phyloP scores from a whole-genome alignment of 2,797 vertebrate genomes.

The Rhadinocentrus ornatus region DNA sequence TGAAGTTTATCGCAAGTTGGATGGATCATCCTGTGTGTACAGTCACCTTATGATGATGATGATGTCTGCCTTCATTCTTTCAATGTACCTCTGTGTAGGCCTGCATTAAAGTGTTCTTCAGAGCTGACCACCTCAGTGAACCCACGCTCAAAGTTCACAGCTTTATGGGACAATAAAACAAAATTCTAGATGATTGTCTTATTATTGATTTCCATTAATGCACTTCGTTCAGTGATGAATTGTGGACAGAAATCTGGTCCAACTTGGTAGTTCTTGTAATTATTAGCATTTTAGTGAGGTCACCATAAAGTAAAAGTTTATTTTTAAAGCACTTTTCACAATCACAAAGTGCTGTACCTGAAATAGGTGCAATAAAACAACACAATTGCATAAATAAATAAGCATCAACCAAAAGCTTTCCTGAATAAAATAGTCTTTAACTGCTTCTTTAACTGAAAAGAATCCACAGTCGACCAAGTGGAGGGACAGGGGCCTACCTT shows the following conservation, averaged over 20 bases:
- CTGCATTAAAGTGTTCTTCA: constrained; percentile 47
- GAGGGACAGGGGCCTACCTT: too few species aligned
- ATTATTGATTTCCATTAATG: constrained; percentile 30
- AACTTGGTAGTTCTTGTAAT: too few species aligned
- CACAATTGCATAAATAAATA: too few species aligned
- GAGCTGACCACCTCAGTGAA: constrained; percentile 48
- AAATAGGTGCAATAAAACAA: too few species aligned
- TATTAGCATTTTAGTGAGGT: too few species aligned
- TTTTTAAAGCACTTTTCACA: too few species aligned
- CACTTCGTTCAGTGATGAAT: not conserved
- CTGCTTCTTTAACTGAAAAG: too few species aligned
- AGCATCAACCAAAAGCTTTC: too few species aligned
- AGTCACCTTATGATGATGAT: constrained; percentile 38
- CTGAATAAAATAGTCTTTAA: too few species aligned
- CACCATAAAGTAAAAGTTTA: too few species aligned
- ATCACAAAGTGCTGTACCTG: too few species aligned
- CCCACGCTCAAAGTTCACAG: constrained; percentile 66
- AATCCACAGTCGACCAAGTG: too few species aligned
- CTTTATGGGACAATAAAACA: constrained; percentile 77
- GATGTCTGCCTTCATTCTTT: constrained; percentile 55
- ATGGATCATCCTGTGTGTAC: constrained; percentile 33
- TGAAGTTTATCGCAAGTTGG: constrained; percentile 21
- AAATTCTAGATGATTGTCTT: constrained; percentile 53
- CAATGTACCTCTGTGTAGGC: constrained; percentile 51
- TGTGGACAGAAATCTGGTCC: not conserved